phyloP scores from a whole-genome alignment of 2,888 invertebrate species.

The Ectropis crepuscularia region DNA sequence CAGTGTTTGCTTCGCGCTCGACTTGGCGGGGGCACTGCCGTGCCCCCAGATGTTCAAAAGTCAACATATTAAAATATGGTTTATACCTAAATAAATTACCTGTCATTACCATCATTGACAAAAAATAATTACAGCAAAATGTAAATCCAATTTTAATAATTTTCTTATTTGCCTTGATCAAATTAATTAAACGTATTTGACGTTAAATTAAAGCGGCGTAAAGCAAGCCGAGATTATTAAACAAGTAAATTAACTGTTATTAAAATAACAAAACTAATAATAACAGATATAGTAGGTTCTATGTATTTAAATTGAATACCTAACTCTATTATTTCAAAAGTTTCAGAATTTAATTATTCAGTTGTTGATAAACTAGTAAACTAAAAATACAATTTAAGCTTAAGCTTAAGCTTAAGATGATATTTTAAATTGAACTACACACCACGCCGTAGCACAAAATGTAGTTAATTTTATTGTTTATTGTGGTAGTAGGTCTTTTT shows the following conservation, averaged over 20 bases:
- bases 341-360: neutral
- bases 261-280: neutral
- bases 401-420: too few relatives aligned
- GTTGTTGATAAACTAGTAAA: too few relatives aligned
- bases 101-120: neutral
- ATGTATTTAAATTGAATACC: neutral
- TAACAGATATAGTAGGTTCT: neutral
- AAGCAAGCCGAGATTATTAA: neutral
- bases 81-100: neutral
- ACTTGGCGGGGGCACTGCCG: too few relatives aligned
- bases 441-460: too few relatives aligned
- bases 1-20: too few relatives aligned
- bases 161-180: neutral
- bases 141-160: neutral
- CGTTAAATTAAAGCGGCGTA: slow-evolving; percentile 3
- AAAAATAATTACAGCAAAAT: neutral
- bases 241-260: slow-evolving; percentile 3
- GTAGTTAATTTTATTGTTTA: too few relatives aligned
- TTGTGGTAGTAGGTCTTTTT: too few relatives aligned
- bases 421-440: too few relatives aligned
- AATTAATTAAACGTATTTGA: slow-evolving; percentile 7
- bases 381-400: too few relatives aligned
- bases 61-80: neutral
- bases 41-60: too few relatives aligned
- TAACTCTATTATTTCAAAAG: neutral